Base-by-base conservation (phyloP, 2,113 vertebrate species). In the Platysternon megacephalum region DNA sequence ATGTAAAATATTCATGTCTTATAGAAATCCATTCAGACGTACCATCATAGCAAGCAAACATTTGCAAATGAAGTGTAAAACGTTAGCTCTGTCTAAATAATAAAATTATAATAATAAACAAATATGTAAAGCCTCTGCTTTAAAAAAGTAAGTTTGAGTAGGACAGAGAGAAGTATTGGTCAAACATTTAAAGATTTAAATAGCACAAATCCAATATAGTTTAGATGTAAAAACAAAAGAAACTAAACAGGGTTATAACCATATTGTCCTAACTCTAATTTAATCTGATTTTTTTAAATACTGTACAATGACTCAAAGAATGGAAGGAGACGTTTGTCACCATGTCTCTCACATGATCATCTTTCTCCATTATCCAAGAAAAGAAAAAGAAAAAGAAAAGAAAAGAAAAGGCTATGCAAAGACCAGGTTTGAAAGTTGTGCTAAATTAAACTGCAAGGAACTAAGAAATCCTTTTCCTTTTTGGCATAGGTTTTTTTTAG, bases 401-500 rank as follows among this genome's bases (percentile, higher is more conserved):
- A 87, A 92, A n/a, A n/a, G n/a, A n/a, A n/a, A n/a, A n/a, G n/a
- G 10, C 14, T 24, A 83, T 92, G 96, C 89, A 85, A 94, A 55
- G 49, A 85, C 26, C 84, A 96, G 17, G 13, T 56, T 49, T 94
- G 76, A 94, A 96, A 78, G 44, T 91, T 84, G 88, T 93, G 51
- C 95, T 96, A 96, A 93, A 93, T 88, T 97, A 95, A 92, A 84
- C 84, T 79, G 86, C 14, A 79, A 88, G 22, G 17, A n/a, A 85
- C 48, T 84, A 49, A 39, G 17, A 90, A 87, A 52, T 90, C 52
- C 56, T 95, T 24, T 19, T 56, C 24, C 49, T 14, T 89, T 26
- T 92, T 35, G 81, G 87, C 85, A 92, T 93, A 92, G 35, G 61
- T 94, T 97, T 93, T 92, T 86, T 96, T 94, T 90, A 93, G 52